These are phyloP conservation scores for Notodonta ziczac DNA, from an alignment of 2,888 invertebrate genomes.

Conservation along the genomic window DNA sequence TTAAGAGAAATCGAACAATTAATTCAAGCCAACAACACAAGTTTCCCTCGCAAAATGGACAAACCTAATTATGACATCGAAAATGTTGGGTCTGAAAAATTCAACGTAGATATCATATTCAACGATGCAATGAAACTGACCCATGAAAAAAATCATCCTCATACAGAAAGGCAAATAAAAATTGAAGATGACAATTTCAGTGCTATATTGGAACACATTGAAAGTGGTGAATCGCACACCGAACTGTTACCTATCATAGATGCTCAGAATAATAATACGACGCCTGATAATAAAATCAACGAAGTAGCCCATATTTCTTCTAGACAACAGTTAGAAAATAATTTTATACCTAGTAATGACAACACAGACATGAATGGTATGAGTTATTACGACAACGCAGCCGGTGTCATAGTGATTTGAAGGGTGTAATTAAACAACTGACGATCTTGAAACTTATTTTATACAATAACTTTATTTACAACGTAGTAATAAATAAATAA, in stretches of 20 bases:
- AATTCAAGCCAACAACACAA: conserved; percentile 38
- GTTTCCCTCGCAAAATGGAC: conserved; percentile 15
- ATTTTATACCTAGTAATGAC: not conserved
- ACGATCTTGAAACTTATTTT: conserved; percentile 70
- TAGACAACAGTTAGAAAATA: not conserved
- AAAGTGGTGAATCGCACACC: conserved; percentile 30
- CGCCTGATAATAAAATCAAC: conserved; percentile 19
- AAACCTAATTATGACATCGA: conserved; percentile 38
- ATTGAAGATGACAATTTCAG: conserved; percentile 14
- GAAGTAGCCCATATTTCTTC: conserved; percentile 7
- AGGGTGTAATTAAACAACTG: conserved; percentile 41
- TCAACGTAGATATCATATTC: conserved; percentile 29
- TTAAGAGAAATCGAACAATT: conserved; percentile 49
- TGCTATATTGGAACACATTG: conserved; percentile 30
- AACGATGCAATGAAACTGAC: conserved; percentile 17
- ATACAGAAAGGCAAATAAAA: conserved; percentile 1
- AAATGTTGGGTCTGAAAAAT: conserved; percentile 39
- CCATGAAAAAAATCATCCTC: conserved; percentile 2
- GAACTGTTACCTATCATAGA: not conserved
- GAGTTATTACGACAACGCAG: conserved; percentile 12
- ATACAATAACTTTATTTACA: conserved; percentile 76
- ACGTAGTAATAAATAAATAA: conserved; percentile 72
- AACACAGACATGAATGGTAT: not conserved
- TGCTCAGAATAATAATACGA: not conserved
- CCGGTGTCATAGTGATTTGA: conserved; percentile 33